Base-by-base conservation (phyloP, 2,888 invertebrate species). In the Epistrophe grossulariae region DNA sequence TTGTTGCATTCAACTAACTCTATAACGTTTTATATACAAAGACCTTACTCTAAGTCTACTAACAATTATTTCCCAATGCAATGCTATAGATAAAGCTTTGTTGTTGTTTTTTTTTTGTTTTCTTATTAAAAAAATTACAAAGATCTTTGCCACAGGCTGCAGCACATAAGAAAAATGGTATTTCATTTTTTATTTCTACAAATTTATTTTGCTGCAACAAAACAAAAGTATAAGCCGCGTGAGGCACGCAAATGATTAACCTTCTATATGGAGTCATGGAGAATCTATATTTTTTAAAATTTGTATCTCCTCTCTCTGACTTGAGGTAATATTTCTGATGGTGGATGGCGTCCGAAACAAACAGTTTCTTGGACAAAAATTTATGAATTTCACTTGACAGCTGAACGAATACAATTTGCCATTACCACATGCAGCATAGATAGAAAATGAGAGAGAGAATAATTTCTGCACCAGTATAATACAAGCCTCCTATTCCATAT, bases 221-320 rank as follows among this genome's bases (percentile, higher is more conserved):
- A 66, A 17, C 13, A 72, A 72, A 50, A 17, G 59, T 52, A 15
- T 0, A 0, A 40, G 17, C 48, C 28, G 66, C 82, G 66, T 78
- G 72, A 59, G 50, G 57, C 82, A 83, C 66, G 78, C 83, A 83
- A 83, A 83, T 83, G 40, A 79, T 73, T 74, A 74, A 62, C 73
- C 72, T 68, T 79, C 79, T 57, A 17, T 52, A 38, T 52, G 45
- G 73, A 57, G 68, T 15, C 45, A 38, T 52, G 45, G 73, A 57
- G 68, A 60, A 74, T 68, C 73, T 43, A 74, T 74, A 74, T 74
- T 74, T 74, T n/a, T 72, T 72, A 43, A 66, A 77, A 82, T 73
- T 79, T 73, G 66, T 73, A 59, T 70, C 62, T 24, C 24, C 24
- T 24, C 24, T 60, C 24, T 45, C 15, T 64, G 28, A 55, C 38